Percentiles rank a stretch among this genome's conserved stretches.
These are phyloP conservation scores for Chaunax sp. DNA, from an alignment of 2,797 vertebrate species.

Conservation along the genomic window DNA sequence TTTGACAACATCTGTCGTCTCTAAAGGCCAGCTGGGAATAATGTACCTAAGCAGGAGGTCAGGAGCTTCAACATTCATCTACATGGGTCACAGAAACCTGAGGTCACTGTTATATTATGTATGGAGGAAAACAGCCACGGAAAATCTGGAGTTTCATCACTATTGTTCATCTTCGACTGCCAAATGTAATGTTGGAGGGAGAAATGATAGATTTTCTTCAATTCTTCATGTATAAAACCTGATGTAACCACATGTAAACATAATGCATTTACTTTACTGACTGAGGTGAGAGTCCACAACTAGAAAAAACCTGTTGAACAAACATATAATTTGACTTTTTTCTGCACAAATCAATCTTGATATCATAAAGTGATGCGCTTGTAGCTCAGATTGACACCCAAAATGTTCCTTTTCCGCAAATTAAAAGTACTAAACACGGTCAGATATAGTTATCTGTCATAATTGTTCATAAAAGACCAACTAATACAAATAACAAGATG, in stretches of 20 bases:
- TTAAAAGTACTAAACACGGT: not conserved
- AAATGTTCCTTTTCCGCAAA: not conserved
- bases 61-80: slow-evolving; percentile 47
- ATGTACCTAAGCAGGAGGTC: slow-evolving; percentile 41
- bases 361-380: not conserved
- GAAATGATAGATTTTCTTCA: not conserved
- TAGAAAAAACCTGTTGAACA: not conserved
- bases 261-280: not conserved
- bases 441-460: not conserved
- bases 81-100: slow-evolving; percentile 40
- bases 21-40: slow-evolving; percentile 56
- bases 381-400: not conserved
- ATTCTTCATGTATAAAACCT: not conserved
- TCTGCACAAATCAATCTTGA: not conserved
- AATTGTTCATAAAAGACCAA: not conserved
- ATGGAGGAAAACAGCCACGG: slow-evolving; percentile 18
- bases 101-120: slow-evolving; percentile 35
- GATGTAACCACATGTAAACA: not conserved
- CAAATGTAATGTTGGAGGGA: slow-evolving; percentile 10
- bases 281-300: not conserved
- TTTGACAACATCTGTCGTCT: slow-evolving; percentile 68
- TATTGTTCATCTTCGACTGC: slow-evolving; percentile 21
- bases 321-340: not conserved
- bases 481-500: slow-evolving; percentile 6
- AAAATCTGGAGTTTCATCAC: slow-evolving; percentile 25